Evolutionary conservation across 2,888 invertebrate genomes (phyloP), one percentile per base, ranked within the genome.

Genomic region (Ormyrus pomaceus): DNA sequence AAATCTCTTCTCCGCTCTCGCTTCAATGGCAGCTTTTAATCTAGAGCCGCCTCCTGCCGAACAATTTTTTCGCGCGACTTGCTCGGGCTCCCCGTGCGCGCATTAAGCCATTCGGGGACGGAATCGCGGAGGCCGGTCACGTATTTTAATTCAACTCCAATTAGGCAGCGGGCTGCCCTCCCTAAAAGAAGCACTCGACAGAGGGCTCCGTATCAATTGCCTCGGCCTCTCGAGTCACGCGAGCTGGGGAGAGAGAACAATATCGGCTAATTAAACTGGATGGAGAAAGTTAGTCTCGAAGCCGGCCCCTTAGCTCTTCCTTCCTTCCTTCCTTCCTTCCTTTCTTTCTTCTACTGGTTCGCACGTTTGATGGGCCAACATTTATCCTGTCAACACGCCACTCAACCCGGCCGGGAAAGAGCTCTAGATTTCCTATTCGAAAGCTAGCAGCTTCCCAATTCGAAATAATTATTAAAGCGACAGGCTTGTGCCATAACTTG

Each of bases 121-220:
- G 59, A 62, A 68, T 79, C 64, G 51, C 46, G 34, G 13, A 81
- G 51, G 10, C 81, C 51, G 53, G 64, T 81, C 81, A 82, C 79
- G 82, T 79, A 79, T 73, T 79, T 82, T 79, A 82, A 82, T 82
- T 82, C 79, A 48, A 76, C 69, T 82, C 77, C 76, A 82, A 82
- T 82, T 82, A 79, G 79, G 10, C 65, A 53, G 6, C 55, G 45
- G 58, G 8, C 34, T 10, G 13, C 64, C 58, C 68, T 13, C 13
- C 10, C 66, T 65, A 50, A 77, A 61, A 70, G 62, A 51, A 62
- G 50, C 48, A 45, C 68, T 55, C 66, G 19, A 19, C 19, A 19
- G 19, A 19, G 19, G 19, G 19, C 19, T 34, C 34, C 62, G 61
- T 62, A 69, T 77, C 76, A 59, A 77, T 79, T 69, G 48, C 46